Evolutionary conservation across 2,113 vertebrate genomes (phyloP), one percentile per base, ranked within the genome.

Genomic region (Rhinolophus sinicus): DNA sequence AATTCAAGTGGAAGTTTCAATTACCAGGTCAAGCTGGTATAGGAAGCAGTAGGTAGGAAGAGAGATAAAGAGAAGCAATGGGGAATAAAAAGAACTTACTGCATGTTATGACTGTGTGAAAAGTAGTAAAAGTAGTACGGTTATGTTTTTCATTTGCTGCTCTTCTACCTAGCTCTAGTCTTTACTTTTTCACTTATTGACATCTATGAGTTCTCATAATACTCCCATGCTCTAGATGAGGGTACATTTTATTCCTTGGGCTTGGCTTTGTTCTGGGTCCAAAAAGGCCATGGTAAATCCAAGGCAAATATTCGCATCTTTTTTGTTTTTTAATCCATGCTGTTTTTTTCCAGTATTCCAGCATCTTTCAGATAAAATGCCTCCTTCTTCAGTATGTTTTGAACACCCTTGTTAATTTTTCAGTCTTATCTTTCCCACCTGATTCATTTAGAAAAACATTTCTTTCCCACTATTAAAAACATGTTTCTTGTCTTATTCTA

Each of bases 361-460:
- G 38, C 21, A 76, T 86, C 62, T 93, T 92, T 78, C 47, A 95
- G 76, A 86, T 70, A 88, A 94, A 90, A 91, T 86, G 9, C 6
- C 6, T 75, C 28, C 72, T 87, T 65, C 19, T 90, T 75, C 15
- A 33, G 24, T 75, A 40, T 73, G 6, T 26, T 28, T 83, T 81
- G 18, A 89, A 65, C 44, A 64, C n/a, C 2, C 9, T 80, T 65
- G 56, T 82, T 90, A 93, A 83, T 44, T 93, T 97, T 96, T 85
- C 67, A 95, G 50, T 72, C 60, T 90, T 97, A 62, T 69, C 67
- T 78, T 96, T 94, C 76, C 35, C 1, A 50, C 19, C 77, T 85
- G 60, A 54, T 97, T 95, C 67, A 76, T 96, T 19, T 65, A 83
- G 65, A 91, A 90, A 97, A 93, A 35, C 15, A 40, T 69, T 96